Evolutionary conservation across 2,113 vertebrate genomes (phyloP), one percentile per base, ranked within the genome.

Genomic region (Platycercus adscitus): DNA sequence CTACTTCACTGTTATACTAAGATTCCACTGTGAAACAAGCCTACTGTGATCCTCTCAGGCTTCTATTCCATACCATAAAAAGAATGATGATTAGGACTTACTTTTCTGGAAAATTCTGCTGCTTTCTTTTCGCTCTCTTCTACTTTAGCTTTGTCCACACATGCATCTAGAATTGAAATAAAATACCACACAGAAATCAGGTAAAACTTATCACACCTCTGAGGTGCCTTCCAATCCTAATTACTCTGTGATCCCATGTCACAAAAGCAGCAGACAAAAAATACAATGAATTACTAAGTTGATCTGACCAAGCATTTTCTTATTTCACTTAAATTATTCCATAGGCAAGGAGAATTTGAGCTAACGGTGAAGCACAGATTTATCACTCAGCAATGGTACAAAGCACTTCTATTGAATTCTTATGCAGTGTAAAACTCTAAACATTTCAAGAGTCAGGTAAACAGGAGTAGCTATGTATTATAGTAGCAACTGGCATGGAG

Each of bases 101-200:
- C 99, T 98, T 99, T 99, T 98, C 99, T 99, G 83, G 99, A 99
- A 98, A 98, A 99, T 93, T 99, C 99, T 15, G 97, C 92, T 75
- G 99, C 99, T 97, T 98, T 99, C 97, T 99, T 98, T 92, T 99
- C 99, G 94, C 99, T 99, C 97, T 99, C 99, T 81, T 99, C 99
- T 86, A 99, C 99, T 97, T 99, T 99, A 89, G 98, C 98, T 97
- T 99, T 99, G 97, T 99, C 99, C 95, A 99, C 99, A 96, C 99
- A 99, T 7, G 98, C 97, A 98, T 99, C 99, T 99, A 95, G 81
- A 96, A 97, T 93, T 66, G 31, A 37, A 91, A 82, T 37, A 65
- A 90, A 83, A 89, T 12, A 78, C 10, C 23, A 83, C 10, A 81
- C n/a, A 35, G 7, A 11, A 43, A n/a, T 91, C 52, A 88, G 12